A percentile compares a stretch with the other conserved stretches of the same genome.
These are phyloP conservation scores for Dicranocentrus wangi DNA, from an alignment of 2,888 invertebrate species.

Conservation along the genomic window DNA sequence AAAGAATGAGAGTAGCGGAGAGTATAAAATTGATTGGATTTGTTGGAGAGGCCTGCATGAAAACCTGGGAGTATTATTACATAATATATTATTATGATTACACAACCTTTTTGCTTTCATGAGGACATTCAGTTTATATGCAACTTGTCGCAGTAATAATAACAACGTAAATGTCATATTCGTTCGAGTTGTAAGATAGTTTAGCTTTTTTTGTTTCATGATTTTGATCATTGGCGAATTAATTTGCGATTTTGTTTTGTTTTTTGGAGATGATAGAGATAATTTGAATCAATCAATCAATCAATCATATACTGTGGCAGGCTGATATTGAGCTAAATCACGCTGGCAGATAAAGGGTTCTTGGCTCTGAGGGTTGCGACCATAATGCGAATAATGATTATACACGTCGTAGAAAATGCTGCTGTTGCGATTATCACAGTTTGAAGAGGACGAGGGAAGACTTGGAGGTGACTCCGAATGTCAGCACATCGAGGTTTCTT, in stretches of 20 bases:
- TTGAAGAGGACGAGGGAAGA: constrained; percentile 71
- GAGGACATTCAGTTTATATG: too few relatives aligned
- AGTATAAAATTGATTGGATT: constrained; percentile 4
- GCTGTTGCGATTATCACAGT: constrained; percentile 69
- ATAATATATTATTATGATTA: not conserved
- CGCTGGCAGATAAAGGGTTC: constrained; percentile 56
- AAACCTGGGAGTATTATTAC: not conserved
- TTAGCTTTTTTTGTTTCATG: constrained; percentile 2
- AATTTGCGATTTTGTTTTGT: not conserved
- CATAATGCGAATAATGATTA: constrained; percentile 64
- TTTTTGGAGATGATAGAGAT: not conserved
- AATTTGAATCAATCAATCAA: not conserved
- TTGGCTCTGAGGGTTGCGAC: constrained; percentile 60
- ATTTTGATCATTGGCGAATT: too few relatives aligned
- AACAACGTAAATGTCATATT: constrained; percentile 2
- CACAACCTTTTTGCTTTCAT: too few relatives aligned
- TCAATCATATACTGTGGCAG: constrained; percentile 62
- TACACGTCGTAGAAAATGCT: constrained; percentile 64
- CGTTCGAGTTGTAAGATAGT: too few relatives aligned
- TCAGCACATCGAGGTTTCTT: constrained; percentile 90
- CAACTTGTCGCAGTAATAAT: too few relatives aligned
- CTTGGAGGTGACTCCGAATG: constrained; percentile 73
- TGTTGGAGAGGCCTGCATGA: too few relatives aligned
- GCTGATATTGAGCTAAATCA: constrained; percentile 63
- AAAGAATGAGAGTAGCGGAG: constrained; percentile 27